A percentile compares a stretch with the other conserved stretches of the same genome.
phyloP scores from a whole-genome alignment of 1,140 invertebrate species.

The Drosophila asahinai region DNA sequence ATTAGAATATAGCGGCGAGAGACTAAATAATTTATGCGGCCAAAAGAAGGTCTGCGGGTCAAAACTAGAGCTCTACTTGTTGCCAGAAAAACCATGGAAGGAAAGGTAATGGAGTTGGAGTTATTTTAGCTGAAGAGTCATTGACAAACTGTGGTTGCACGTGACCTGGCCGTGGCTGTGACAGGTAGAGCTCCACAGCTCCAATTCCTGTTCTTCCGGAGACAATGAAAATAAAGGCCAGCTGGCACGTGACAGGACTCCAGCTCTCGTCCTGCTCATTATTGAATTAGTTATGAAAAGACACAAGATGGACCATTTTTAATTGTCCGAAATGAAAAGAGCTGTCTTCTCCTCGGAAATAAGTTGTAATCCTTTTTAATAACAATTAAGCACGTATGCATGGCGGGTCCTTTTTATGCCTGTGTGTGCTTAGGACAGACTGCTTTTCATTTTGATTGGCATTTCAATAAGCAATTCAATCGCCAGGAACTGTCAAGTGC shows the following conservation, averaged over 20 bases:
- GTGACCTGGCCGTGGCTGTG: slow-evolving; percentile 67
- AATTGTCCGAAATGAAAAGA: slow-evolving; percentile 58
- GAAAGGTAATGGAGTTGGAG: not conserved
- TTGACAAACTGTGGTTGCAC: slow-evolving; percentile 74
- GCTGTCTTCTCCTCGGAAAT: slow-evolving; percentile 2
- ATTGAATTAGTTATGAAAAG: slow-evolving; percentile 74
- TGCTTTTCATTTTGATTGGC: slow-evolving; percentile 54
- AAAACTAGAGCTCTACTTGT: slow-evolving; percentile 56
- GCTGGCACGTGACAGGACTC: slow-evolving; percentile 75
- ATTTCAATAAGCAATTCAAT: slow-evolving; percentile 64
- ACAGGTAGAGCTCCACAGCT: slow-evolving; percentile 59
- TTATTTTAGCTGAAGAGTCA: slow-evolving; percentile 6
- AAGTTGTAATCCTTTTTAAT: slow-evolving; percentile 68
- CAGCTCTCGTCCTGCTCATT: slow-evolving; percentile 58
- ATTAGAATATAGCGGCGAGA: slow-evolving; percentile 76
- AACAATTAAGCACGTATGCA: slow-evolving; percentile 64
- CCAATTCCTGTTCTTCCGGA: not conserved
- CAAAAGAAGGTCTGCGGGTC: slow-evolving; percentile 79
- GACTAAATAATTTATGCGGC: slow-evolving; percentile 73
- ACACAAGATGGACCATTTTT: slow-evolving; percentile 34
- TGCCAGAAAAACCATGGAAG: slow-evolving; percentile 34
- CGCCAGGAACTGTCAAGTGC: slow-evolving; percentile 65
- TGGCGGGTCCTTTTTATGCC: slow-evolving; percentile 16
- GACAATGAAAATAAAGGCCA: slow-evolving; percentile 77
- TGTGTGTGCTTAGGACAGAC: slow-evolving; percentile 56